Evolutionary conservation across 2,797 vertebrate species (phyloP), one percentile per base, ranked within the genome.

Genomic region (Gallinago solitaria): DNA sequence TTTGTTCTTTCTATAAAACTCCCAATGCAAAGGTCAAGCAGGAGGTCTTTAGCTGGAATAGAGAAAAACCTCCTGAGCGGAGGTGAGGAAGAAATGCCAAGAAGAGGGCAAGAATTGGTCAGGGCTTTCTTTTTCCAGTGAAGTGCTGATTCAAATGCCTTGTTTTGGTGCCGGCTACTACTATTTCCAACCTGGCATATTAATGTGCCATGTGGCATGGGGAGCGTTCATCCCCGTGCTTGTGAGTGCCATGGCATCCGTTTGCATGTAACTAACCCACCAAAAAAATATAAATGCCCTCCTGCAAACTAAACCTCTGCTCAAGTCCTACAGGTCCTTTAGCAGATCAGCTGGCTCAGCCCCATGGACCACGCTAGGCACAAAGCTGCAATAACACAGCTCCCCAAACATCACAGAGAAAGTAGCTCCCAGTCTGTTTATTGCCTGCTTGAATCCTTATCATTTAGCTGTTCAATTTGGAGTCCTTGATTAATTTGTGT

Each of bases 401-500:
- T 74, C 35, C 27, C 59, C 45, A 76, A 51, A 67, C 61, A 48
- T 75, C 51, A 57, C n/a, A 70, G 39, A 82, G 76, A 94, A 96
- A 79, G 53, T 70, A 76, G 32, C 51, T 84, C 83, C 53, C 51
- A 54, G 78, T 48, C 79, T 95, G 90, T 92, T 96, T 97, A 74
- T 92, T 75, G 92, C 78, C 57, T 47, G 7, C 47, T 88, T 89
- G 70, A 87, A 70, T 96, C 73, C 87, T 97, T 96, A 89, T 96
- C 93, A 95, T 84, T 32, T 39, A 51, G 30, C 23, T 9, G 35
- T 45, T 95, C 30, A 45, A 69, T 81, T 85, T 89, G 37, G 83
- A 87, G 84, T 87, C 75, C 85, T 95, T 96, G 89, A 96, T 95
- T 95, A 88, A 95, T 96, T 90, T 92, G 51, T 96, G 84, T 94